These are phyloP conservation scores for Anoncus sp. DNA, from an alignment of 2,888 invertebrate species.

Conservation along the genomic window DNA sequence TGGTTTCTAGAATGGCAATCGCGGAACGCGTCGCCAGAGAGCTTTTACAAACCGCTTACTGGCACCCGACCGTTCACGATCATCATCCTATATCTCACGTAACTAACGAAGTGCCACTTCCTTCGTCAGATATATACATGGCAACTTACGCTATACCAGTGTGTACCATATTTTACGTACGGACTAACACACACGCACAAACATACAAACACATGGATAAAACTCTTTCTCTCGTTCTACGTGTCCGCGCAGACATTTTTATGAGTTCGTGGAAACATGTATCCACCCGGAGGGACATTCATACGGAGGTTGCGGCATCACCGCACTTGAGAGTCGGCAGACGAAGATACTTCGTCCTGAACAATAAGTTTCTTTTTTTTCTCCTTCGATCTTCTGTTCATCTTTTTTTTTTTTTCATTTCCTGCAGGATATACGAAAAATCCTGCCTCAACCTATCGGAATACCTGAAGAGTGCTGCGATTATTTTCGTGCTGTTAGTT, in stretches of 20 bases:
- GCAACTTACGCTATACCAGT: conserved; percentile 1
- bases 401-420: background rate
- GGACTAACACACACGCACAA: background rate
- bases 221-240: conserved; percentile 39
- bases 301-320: conserved; percentile 8
- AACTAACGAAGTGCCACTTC: conserved; percentile 65
- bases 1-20: conserved; percentile 70
- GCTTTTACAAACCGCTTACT: conserved; percentile 23
- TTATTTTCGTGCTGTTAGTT: no score
- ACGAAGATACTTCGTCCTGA: conserved; percentile 1
- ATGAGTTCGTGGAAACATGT: conserved; percentile 65
- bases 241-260: conserved; percentile 63
- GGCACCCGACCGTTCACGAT: conserved; percentile 39
- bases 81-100: conserved; percentile 62
- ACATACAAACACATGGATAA: conserved; percentile 10
- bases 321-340: background rate
- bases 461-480: conserved; percentile 14
- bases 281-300: conserved; percentile 13
- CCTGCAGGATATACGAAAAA: conserved; percentile 22
- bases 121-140: conserved; percentile 47
- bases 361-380: conserved; percentile 9
- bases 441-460: background rate
- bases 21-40: conserved; percentile 53
- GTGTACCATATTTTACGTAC: conserved; percentile 6
- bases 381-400: background rate